phyloP scores from a whole-genome alignment of 2,113 vertebrate species.

The Zosterops japonicus region DNA sequence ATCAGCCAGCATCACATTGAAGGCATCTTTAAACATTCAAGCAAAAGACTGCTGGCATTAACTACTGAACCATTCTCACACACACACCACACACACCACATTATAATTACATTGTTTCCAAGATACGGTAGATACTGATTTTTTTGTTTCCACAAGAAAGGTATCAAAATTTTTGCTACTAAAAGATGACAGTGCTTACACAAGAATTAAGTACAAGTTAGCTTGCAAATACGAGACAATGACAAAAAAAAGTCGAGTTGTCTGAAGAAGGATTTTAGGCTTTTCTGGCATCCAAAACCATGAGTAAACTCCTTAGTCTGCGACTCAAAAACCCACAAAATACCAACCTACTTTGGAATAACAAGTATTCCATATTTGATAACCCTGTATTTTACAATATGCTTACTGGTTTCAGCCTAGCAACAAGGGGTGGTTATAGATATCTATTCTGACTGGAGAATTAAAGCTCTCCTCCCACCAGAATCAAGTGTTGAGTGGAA shows the following conservation, averaged over 20 bases:
- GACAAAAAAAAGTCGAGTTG: slow-evolving; percentile 75
- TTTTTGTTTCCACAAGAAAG: slow-evolving; percentile 77
- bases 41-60: slow-evolving; percentile 82
- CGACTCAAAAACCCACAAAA: slow-evolving; percentile 75
- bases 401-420: slow-evolving; percentile 68
- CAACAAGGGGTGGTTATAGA: slow-evolving; percentile 69
- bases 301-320: slow-evolving; percentile 73
- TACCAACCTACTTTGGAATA: slow-evolving; percentile 64
- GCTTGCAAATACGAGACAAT: slow-evolving; percentile 82
- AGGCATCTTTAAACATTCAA: slow-evolving; percentile 91
- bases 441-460: slow-evolving; percentile 68
- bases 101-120: slow-evolving; percentile 80
- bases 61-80: slow-evolving; percentile 76
- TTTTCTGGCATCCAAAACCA: slow-evolving; percentile 77
- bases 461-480: slow-evolving; percentile 66
- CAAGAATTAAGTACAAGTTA: slow-evolving; percentile 84
- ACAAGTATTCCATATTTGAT: slow-evolving; percentile 61
- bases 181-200: slow-evolving; percentile 87
- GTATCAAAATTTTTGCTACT: slow-evolving; percentile 85
- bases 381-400: slow-evolving; percentile 76
- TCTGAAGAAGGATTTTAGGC: slow-evolving; percentile 75
- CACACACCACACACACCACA: slow-evolving; percentile 70
- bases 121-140: slow-evolving; percentile 79
- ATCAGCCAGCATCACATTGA: slow-evolving; percentile 86
- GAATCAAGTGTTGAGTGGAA: slow-evolving; percentile 52